These are phyloP conservation scores for Ispidina picta DNA, from an alignment of 2,797 vertebrate species.

Conservation along the genomic window DNA sequence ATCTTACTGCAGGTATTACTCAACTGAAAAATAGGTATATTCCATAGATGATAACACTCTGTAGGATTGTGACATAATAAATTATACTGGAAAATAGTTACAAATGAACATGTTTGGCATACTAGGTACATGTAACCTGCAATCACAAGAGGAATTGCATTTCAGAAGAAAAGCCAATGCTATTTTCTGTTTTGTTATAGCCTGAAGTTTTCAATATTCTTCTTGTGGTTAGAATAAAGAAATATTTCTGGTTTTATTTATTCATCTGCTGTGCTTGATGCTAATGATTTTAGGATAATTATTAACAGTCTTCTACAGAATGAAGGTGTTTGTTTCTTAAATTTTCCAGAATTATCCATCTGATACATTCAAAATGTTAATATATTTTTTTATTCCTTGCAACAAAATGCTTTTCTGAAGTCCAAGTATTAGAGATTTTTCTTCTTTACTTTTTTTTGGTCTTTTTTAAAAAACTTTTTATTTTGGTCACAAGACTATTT, in stretches of 20 bases:
- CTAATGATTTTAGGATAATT: background rate
- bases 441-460: background rate
- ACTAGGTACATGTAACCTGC: background rate
- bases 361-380: background rate
- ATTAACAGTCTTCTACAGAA: background rate
- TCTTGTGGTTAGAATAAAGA: background rate
- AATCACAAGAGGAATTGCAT: background rate
- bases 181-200: background rate
- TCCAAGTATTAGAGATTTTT: background rate
- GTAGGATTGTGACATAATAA: background rate
- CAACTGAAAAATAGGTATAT: background rate
- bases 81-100: background rate
- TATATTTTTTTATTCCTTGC: background rate
- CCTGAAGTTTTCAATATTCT: background rate
- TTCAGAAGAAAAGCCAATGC: background rate
- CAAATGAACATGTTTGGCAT: accelerated
- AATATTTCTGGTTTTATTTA: background rate
- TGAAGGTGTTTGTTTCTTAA: background rate
- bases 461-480: background rate
- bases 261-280: background rate
- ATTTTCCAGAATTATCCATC: background rate
- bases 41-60: background rate
- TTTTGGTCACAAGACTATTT: background rate
- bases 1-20: background rate
- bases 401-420: background rate